These are phyloP conservation scores for Agrenia bidenticulata DNA, from an alignment of 2,888 invertebrate genomes.

Conservation along the genomic window DNA sequence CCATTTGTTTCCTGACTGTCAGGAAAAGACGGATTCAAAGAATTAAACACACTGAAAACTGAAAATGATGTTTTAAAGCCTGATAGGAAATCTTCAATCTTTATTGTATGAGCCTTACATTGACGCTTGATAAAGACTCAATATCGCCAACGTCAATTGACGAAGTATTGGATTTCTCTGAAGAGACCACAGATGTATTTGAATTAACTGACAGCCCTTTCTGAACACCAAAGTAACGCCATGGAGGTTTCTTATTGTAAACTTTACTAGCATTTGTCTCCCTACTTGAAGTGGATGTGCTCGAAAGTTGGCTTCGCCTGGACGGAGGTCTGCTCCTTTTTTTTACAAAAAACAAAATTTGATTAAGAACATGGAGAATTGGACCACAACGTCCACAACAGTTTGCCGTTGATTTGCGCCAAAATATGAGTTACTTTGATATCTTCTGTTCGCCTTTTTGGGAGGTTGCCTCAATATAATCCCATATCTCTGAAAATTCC, in stretches of 20 bases:
- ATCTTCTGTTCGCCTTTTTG: not conserved
- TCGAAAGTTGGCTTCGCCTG: too few relatives aligned
- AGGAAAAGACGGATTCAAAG: too few relatives aligned
- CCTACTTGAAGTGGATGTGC: too few relatives aligned
- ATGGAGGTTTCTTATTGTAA: not conserved
- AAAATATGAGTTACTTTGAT: not conserved
- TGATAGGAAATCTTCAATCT: not conserved
- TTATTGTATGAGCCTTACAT: too few relatives aligned
- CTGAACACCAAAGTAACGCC: not conserved
- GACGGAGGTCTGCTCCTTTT: too few relatives aligned
- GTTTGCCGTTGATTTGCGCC: too few relatives aligned
- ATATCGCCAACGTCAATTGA: too few relatives aligned
- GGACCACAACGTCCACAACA: too few relatives aligned
- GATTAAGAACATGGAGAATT: too few relatives aligned
- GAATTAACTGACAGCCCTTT: not conserved
- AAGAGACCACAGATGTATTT: not conserved
- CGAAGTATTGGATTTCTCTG: too few relatives aligned
- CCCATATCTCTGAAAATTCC: conserved; percentile 7
- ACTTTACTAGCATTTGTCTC: not conserved
- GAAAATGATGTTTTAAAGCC: not conserved
- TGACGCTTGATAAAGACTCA: too few relatives aligned
- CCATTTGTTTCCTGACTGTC: not conserved
- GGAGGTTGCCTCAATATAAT: not conserved
- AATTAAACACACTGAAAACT: not conserved
- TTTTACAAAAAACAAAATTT: too few relatives aligned